Evolutionary conservation across 2,113 vertebrate genomes (phyloP), one percentile per base, ranked within the genome.

Genomic region (Myotis yumanensis): DNA sequence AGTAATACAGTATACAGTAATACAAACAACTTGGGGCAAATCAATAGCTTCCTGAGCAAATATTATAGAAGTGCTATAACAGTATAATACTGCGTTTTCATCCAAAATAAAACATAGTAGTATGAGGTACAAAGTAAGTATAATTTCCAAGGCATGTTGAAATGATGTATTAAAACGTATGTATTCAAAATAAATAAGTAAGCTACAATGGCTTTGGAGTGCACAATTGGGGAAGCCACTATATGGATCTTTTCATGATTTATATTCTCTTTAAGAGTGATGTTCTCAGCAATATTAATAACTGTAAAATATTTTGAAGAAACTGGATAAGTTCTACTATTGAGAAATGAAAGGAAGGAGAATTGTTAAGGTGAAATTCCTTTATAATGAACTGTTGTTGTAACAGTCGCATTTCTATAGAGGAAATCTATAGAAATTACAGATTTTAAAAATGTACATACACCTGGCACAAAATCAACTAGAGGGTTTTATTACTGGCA

Each of bases 271-370:
- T 94, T 54, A 92, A 81, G 68, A 92, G 11, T 32, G n/a, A 96
- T 94, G 40, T 79, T 90, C 16, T 95, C 52, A 96, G 51, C 22
- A 73, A 46, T 81, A 84, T 51, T 89, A 90, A 85, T 15, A 86
- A 92, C 4, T 95, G 2, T 72, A 91, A 89, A 95, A 51, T 91
- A 91, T 72, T 30, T 37, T 84, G 46, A 92, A 73, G 40, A 95
- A 91, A 22, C 7, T 77, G 35, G 88, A 1, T 92, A 92, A 92
- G n/a, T 79, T 93, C 37, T 92, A 14, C 28, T 86, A 22, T 40
- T 94, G 14, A 95, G 32, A 83, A 96, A 91, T 84, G 32, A 94
- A 91, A 93, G 62, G 23, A 40, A 96, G 15, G 17, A 92, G 12
- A 20, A 95, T 15, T 76, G 17, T 68, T 91, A 72, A 89, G 48